A percentile compares a stretch with the other conserved stretches of the same genome.
phyloP scores from a whole-genome alignment of 2,113 vertebrate genomes.

The Scytalopus superciliaris region DNA sequence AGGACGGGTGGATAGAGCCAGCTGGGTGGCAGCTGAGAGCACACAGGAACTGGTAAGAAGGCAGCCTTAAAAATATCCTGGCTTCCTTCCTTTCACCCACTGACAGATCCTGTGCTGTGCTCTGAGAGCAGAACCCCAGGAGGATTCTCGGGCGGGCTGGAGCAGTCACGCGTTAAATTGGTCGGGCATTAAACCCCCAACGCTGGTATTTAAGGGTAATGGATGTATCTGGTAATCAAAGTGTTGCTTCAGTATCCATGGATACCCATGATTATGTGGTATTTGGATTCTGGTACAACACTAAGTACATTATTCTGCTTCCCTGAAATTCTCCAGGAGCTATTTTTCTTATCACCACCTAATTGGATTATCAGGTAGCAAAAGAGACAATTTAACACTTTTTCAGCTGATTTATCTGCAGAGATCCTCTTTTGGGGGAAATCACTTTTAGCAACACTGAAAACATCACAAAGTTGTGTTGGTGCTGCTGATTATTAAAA shows the following conservation, averaged over 20 bases:
- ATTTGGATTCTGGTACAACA: conserved; percentile 5
- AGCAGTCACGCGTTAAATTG: background rate
- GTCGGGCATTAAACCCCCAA: background rate
- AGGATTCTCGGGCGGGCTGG: background rate
- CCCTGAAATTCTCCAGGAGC: conserved; percentile 41
- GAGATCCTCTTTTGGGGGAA: background rate
- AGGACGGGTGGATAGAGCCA: background rate
- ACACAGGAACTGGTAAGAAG: background rate
- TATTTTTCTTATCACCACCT: conserved; percentile 52
- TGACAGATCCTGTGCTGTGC: background rate
- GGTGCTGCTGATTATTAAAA: conserved; percentile 13
- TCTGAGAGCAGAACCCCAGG: background rate
- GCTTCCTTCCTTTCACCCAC: background rate
- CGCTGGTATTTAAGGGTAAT: background rate
- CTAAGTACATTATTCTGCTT: conserved; percentile 47
- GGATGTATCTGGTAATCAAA: background rate
- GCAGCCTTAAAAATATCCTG: background rate
- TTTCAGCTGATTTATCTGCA: conserved; percentile 14
- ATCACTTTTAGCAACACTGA: background rate
- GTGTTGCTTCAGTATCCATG: conserved; percentile 5
- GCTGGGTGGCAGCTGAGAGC: background rate
- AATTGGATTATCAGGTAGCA: conserved; percentile 67
- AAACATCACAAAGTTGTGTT: background rate
- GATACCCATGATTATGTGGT: background rate
- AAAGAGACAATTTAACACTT: conserved; percentile 48